phyloP scores from a whole-genome alignment of 2,888 invertebrate genomes.

The Lithophane socia region DNA sequence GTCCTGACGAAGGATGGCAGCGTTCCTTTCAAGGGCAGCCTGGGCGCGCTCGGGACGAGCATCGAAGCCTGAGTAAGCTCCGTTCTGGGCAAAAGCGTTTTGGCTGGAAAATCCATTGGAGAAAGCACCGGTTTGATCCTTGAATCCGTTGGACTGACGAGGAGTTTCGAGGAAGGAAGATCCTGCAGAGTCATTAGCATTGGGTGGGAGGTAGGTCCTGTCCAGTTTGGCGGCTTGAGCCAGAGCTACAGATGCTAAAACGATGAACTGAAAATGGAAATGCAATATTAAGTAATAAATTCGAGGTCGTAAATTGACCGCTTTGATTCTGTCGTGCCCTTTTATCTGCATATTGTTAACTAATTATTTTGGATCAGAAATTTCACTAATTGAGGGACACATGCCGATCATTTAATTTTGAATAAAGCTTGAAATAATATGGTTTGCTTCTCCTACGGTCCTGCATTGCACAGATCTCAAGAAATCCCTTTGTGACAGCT shows the following conservation, averaged over 20 bases:
- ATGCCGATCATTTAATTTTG: background rate
- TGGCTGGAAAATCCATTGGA: slow-evolving; percentile 44
- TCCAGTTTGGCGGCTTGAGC: slow-evolving; percentile 82
- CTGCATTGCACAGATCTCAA: background rate
- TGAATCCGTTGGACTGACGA: slow-evolving; percentile 50
- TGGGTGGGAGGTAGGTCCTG: slow-evolving; percentile 84
- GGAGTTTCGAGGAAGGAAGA: slow-evolving; percentile 62
- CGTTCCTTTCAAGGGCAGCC: slow-evolving; percentile 83
- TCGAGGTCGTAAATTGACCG: background rate
- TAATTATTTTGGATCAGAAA: background rate
- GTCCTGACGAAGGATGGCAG: slow-evolving; percentile 84
- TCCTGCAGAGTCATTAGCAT: slow-evolving; percentile 67
- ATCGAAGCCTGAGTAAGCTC: slow-evolving; percentile 64
- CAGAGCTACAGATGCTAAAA: slow-evolving; percentile 77
- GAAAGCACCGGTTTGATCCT: slow-evolving; percentile 46
- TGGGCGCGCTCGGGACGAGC: slow-evolving; percentile 79
- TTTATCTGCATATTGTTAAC: background rate
- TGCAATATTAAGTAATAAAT: background rate
- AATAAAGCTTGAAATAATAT: background rate
- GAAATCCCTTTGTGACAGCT: background rate
- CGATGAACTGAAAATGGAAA: slow-evolving; percentile 76
- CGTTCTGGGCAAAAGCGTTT: slow-evolving; percentile 51
- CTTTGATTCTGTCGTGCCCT: background rate
- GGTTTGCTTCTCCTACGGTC: no score
- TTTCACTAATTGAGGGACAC: no score